A percentile compares a stretch with the other conserved stretches of the same genome.
phyloP scores from a whole-genome alignment of 2,113 vertebrate genomes.

The Nematolebias whitei region DNA sequence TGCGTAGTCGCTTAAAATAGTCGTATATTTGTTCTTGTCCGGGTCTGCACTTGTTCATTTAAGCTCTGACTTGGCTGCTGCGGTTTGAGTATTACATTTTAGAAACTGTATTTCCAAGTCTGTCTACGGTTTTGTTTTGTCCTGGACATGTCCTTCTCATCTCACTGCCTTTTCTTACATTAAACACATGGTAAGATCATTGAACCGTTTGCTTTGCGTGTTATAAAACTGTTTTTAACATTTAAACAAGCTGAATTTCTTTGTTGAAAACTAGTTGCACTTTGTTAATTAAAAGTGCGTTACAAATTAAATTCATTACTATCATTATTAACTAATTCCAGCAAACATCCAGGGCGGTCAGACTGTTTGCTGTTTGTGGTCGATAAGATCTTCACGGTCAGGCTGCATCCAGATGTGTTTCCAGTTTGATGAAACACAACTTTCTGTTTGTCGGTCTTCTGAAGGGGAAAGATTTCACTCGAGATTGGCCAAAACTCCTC shows the following conservation, averaged over 20 bases:
- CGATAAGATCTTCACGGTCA: slow-evolving; percentile 67
- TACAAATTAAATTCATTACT: too few species aligned
- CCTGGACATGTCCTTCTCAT: slow-evolving; percentile 10
- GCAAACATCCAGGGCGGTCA: slow-evolving; percentile 26
- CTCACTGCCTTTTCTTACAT: slow-evolving; percentile 19
- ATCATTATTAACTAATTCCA: too few species aligned
- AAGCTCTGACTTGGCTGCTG: slow-evolving; percentile 41
- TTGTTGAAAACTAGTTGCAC: slow-evolving; percentile 17
- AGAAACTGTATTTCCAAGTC: slow-evolving; percentile 26
- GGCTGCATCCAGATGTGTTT: slow-evolving; percentile 67
- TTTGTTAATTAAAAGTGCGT: too few species aligned
- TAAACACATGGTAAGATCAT: neutral
- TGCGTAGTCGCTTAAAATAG: slow-evolving; percentile 53
- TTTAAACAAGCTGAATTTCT: slow-evolving; percentile 13
- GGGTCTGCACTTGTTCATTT: slow-evolving; percentile 65
- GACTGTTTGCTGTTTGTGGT: slow-evolving; percentile 51
- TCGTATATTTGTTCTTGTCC: slow-evolving; percentile 60
- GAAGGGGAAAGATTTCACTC: slow-evolving; percentile 68
- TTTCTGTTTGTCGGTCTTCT: slow-evolving; percentile 69
- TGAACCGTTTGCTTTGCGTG: too few species aligned
- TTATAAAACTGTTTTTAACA: too few species aligned
- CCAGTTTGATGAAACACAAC: slow-evolving; percentile 65
- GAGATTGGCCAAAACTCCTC: slow-evolving; percentile 64
- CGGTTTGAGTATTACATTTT: slow-evolving; percentile 40
- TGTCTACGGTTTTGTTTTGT: slow-evolving; percentile 15